phyloP scores from a whole-genome alignment of 1,140 invertebrate species.

The Leptinotarsa undecemlineata region DNA sequence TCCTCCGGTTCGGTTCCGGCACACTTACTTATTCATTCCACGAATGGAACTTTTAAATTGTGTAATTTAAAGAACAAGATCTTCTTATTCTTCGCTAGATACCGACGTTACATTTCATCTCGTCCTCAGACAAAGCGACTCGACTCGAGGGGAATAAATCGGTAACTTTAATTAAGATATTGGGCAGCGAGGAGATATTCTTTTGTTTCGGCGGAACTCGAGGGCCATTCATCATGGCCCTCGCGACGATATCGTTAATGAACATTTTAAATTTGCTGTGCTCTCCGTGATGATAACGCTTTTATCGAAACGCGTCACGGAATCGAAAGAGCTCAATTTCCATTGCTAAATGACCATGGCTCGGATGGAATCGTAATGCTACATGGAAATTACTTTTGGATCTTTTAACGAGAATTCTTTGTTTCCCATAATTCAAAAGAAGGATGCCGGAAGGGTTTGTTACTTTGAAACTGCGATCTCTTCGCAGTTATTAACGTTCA shows the following conservation, averaged over 20 bases:
- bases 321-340: slow-evolving; percentile 27
- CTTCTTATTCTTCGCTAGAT: slow-evolving; percentile 47
- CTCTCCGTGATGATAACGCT: slow-evolving; percentile 43
- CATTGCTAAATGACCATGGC: slow-evolving; percentile 21
- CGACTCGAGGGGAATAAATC: slow-evolving; percentile 51
- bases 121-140: slow-evolving; percentile 47
- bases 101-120: slow-evolving; percentile 37
- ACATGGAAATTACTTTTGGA: slow-evolving; percentile 14
- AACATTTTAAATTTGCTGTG: slow-evolving; percentile 54
- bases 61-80: slow-evolving; percentile 54
- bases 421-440: slow-evolving; percentile 1
- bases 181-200: slow-evolving; percentile 53
- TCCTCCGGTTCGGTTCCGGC: slow-evolving; percentile 45
- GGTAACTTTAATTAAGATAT: slow-evolving; percentile 57
- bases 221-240: slow-evolving; percentile 53
- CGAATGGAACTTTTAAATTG: slow-evolving; percentile 56
- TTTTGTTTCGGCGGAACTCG: slow-evolving; percentile 51
- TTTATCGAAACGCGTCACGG: slow-evolving; percentile 39
- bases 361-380: not conserved
- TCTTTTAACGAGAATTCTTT: slow-evolving; percentile 23
- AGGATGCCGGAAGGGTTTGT: not conserved
- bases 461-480: not conserved
- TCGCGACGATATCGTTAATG: slow-evolving; percentile 52
- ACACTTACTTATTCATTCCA: slow-evolving; percentile 55
- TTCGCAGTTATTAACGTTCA: no score